These are phyloP conservation scores for Ischnura elegans DNA, from an alignment of 2,888 invertebrate genomes.

Conservation along the genomic window DNA sequence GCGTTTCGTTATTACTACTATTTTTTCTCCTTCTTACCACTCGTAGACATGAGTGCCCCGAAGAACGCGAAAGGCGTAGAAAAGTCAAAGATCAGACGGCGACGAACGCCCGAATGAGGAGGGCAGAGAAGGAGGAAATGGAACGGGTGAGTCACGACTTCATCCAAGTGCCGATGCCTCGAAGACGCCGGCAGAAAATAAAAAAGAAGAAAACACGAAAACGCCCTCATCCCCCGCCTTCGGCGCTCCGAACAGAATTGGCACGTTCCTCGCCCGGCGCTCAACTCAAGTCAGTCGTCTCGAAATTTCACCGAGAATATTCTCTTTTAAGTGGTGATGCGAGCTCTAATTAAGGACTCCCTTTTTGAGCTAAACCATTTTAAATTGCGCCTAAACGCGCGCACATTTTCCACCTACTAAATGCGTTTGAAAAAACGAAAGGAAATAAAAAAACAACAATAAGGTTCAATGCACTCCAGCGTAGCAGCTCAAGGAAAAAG, in stretches of 20 bases:
- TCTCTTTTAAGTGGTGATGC: not conserved
- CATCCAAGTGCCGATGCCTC: not conserved
- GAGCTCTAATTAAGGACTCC: not conserved
- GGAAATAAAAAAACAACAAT: too few species aligned
- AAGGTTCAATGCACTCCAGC: not conserved
- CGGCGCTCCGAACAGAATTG: not conserved
- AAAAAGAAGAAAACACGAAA: not conserved
- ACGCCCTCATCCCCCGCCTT: not conserved
- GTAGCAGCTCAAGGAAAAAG: not conserved
- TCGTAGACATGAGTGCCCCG: not conserved
- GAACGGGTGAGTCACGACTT: not conserved
- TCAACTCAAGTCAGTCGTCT: not conserved
- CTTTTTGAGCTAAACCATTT: not conserved
- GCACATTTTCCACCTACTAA: not conserved
- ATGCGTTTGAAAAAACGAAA: not conserved
- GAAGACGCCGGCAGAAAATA: not conserved
- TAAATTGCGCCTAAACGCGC: not conserved
- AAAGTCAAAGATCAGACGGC: constrained; percentile 3
- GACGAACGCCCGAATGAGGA: not conserved
- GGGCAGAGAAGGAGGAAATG: not conserved
- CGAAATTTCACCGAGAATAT: not conserved
- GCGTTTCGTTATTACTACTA: too few species aligned
- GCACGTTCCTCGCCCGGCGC: not conserved
- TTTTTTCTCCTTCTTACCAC: not conserved
- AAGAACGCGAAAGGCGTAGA: not conserved